Conservation (phyloP, 2,113 vertebrate species). For the Cairina moschata region DNA sequence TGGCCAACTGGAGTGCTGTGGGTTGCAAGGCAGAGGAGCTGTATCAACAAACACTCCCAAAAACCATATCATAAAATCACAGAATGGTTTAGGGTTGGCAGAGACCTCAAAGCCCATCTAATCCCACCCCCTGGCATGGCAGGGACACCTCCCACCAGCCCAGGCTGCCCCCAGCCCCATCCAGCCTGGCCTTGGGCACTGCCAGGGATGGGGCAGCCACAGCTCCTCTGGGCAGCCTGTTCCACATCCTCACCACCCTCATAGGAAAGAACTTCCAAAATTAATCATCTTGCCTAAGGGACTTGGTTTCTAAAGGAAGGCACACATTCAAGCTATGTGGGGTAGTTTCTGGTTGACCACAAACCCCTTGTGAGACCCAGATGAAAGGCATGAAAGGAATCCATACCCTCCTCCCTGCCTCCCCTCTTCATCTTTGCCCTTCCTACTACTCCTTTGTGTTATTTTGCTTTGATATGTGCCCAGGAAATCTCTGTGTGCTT, state of each 20-base stretch:
- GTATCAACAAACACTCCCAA: not conserved
- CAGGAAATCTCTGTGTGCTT: not conserved
- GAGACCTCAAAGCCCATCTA: no score
- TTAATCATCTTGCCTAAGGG: no score
- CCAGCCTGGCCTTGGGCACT: no score
- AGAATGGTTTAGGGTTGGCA: no score
- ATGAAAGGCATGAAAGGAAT: not conserved
- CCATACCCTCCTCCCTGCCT: not conserved
- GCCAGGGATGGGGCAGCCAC: no score
- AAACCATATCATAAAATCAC: not conserved
- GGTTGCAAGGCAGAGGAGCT: not conserved
- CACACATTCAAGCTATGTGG: not conserved
- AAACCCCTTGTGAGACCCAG: not conserved
- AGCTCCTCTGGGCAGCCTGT: no score
- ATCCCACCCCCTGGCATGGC: no score
- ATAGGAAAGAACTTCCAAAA: no score
- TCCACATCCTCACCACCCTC: no score
- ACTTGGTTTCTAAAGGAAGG: not conserved
- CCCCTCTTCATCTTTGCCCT: not conserved
- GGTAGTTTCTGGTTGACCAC: not conserved
- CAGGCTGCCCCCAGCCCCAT: no score
- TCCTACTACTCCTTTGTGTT: not conserved
- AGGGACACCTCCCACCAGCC: no score
- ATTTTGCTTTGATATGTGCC: not conserved
- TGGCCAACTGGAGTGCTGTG: fast-evolving